Percentiles rank a stretch among this genome's conserved stretches.
These are phyloP conservation scores for Stomatorhinus ivindoensis DNA, from an alignment of 2,113 vertebrate genomes.

Conservation along the genomic window DNA sequence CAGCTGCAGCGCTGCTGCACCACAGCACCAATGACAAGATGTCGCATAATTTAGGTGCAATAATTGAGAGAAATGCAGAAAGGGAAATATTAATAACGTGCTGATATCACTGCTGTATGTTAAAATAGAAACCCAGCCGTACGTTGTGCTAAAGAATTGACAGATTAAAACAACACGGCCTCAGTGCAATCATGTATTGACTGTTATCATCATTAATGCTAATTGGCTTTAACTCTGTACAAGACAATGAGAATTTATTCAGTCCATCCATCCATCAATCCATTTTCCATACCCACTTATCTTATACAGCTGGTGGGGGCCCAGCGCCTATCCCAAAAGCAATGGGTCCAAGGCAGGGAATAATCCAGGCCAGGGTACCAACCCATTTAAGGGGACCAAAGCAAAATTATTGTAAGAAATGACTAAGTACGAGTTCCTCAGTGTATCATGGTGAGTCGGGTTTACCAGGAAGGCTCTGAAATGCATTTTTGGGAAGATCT, in stretches of 20 bases:
- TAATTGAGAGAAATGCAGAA: constrained; percentile 6
- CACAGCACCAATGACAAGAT: constrained; percentile 16
- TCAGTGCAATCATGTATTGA: background rate
- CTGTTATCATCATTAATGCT: background rate
- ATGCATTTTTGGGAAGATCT: background rate
- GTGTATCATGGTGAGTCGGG: background rate
- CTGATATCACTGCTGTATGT: background rate
- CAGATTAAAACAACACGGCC: background rate
- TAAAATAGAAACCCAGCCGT: background rate
- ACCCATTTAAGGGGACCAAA: background rate
- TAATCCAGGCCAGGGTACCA: background rate
- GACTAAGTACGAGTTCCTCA: background rate
- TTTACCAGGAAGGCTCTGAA: background rate
- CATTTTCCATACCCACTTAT: background rate
- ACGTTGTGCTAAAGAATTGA: background rate
- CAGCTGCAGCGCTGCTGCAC: constrained; percentile 58
- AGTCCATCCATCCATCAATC: background rate
- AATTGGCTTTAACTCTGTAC: background rate
- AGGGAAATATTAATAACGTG: background rate
- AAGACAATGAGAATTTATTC: background rate
- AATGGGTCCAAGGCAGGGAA: background rate
- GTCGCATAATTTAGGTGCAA: constrained; percentile 25
- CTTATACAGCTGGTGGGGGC: background rate
- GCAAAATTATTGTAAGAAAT: background rate
- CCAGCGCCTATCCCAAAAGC: background rate